These are phyloP conservation scores for Bhutanitis thaidina DNA, from an alignment of 2,888 invertebrate genomes.

Conservation along the genomic window DNA sequence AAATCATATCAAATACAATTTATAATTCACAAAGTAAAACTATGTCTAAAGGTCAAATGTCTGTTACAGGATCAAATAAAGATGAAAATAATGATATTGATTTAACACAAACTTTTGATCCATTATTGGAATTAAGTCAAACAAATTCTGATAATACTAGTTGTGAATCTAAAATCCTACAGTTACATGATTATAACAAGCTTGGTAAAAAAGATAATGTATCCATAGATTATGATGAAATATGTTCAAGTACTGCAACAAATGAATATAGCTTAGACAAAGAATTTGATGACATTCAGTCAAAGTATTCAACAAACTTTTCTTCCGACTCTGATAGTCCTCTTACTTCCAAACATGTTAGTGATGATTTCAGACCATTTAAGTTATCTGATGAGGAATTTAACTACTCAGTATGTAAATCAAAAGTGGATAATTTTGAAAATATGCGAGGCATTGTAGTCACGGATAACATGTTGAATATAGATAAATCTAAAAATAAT, in stretches of 20 bases:
- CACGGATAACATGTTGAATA: slow-evolving; percentile 33
- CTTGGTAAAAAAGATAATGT: slow-evolving; percentile 48
- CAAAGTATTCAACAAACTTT: slow-evolving; percentile 2
- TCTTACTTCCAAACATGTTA: slow-evolving; percentile 28
- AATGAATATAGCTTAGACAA: slow-evolving; percentile 9
- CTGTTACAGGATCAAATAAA: neutral
- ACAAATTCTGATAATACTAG: neutral
- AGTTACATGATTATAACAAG: slow-evolving; percentile 25
- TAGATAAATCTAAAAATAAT: slow-evolving; percentile 22
- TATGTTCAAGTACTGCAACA: slow-evolving; percentile 28
- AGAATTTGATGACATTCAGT: neutral
- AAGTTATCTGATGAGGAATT: slow-evolving; percentile 81
- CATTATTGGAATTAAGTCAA: neutral
- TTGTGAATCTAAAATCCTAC: neutral
- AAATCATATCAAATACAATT: neutral
- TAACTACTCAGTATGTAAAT: slow-evolving; percentile 79
- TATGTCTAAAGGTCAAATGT: neutral
- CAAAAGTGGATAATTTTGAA: slow-evolving; percentile 40
- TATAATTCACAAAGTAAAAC: no score
- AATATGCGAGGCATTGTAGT: slow-evolving; percentile 42
- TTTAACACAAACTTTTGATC: slow-evolving; percentile 11
- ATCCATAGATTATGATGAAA: slow-evolving; percentile 65
- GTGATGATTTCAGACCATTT: slow-evolving; percentile 47
- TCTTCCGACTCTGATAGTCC: slow-evolving; percentile 18
- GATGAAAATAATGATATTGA: slow-evolving; percentile 3